These are phyloP conservation scores for Limulus polyphemus DNA, from an alignment of 2,888 invertebrate genomes.

Conservation along the genomic window DNA sequence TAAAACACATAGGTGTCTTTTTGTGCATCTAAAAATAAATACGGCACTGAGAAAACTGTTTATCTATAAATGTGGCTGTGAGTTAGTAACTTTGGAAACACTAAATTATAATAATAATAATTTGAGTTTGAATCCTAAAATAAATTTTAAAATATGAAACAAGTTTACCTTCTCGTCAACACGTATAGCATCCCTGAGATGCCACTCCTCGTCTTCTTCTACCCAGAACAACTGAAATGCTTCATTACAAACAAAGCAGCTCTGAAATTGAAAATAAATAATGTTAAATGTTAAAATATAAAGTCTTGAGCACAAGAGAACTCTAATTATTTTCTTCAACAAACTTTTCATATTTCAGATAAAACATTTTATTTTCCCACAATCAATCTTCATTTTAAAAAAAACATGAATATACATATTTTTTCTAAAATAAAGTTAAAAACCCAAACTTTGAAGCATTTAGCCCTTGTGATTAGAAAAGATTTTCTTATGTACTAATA, in stretches of 20 bases:
- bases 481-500: too few relatives aligned
- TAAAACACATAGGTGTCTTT: neutral
- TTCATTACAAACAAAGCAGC: slow-evolving; percentile 84
- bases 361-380: too few relatives aligned
- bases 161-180: slow-evolving; percentile 51
- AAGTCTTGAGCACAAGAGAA: neutral
- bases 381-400: too few relatives aligned
- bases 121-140: neutral
- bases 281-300: neutral
- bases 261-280: slow-evolving; percentile 9
- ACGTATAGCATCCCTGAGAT: slow-evolving; percentile 59
- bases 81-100: too few relatives aligned
- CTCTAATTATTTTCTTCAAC: too few relatives aligned
- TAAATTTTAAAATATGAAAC: neutral
- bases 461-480: too few relatives aligned
- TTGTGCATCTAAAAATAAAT: neutral
- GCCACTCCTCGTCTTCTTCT: slow-evolving; percentile 97
- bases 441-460: neutral
- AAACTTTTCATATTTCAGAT: too few relatives aligned
- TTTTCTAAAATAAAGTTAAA: neutral
- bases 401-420: neutral
- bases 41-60: too few relatives aligned
- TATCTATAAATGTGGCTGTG: too few relatives aligned
- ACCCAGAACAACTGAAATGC: slow-evolving; percentile 89
- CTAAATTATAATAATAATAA: neutral